A percentile compares a stretch with the other conserved stretches of the same genome.
Conservation (phyloP, 1,140 invertebrate species). For the Watersipora subatra region DNA sequence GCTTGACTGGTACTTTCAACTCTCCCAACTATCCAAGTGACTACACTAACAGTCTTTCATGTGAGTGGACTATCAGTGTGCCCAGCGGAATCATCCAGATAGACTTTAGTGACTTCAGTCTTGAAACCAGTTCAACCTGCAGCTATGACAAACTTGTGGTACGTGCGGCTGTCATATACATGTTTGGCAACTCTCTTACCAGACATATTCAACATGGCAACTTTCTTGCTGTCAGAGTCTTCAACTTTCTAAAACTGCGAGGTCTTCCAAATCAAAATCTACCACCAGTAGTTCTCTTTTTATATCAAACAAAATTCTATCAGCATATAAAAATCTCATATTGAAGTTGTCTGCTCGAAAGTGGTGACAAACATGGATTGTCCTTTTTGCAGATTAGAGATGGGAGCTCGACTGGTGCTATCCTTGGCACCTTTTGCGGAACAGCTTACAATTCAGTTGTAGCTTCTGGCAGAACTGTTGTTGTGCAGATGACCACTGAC, state of each 20-base stretch:
- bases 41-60: background rate
- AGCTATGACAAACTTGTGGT: background rate
- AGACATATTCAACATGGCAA: background rate
- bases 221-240: background rate
- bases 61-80: background rate
- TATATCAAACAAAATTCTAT: too few relatives aligned
- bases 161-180: background rate
- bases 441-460: background rate
- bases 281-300: too few relatives aligned
- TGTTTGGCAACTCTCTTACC: background rate
- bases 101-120: background rate
- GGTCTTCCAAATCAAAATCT: too few relatives aligned
- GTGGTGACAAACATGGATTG: too few relatives aligned
- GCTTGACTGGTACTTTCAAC: background rate
- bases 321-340: too few relatives aligned
- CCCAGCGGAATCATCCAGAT: background rate
- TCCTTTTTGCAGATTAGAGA: constrained; percentile 1
- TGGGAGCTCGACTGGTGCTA: background rate
- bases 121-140: background rate
- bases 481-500: background rate
- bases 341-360: too few relatives aligned
- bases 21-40: background rate
- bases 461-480: background rate
- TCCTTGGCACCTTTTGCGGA: background rate
- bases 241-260: background rate